These are phyloP conservation scores for Hipposideros armiger DNA, from an alignment of 2,113 vertebrate species.

Conservation along the genomic window DNA sequence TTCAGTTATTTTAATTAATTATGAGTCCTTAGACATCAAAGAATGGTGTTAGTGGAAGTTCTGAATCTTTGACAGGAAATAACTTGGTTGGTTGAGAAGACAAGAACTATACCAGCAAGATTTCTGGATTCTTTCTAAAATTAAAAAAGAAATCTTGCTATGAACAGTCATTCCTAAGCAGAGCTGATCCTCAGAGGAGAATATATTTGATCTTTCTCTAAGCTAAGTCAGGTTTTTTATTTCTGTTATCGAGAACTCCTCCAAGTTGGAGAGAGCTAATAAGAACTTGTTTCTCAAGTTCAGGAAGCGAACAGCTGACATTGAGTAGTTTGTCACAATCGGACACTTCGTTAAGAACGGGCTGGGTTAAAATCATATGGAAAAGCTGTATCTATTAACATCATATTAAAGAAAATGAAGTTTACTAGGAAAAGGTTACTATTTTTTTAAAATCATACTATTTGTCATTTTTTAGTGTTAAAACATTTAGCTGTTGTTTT, in stretches of 20 bases:
- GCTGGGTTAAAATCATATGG: background rate
- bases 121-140: slow-evolving; percentile 9
- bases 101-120: background rate
- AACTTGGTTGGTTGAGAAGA: background rate
- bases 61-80: background rate
- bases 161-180: background rate
- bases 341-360: background rate
- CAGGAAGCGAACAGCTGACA: background rate
- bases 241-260: background rate
- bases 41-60: background rate
- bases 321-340: background rate
- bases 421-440: background rate
- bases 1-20: slow-evolving; percentile 42
- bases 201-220: background rate
- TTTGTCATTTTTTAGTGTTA: background rate
- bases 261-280: background rate
- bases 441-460: background rate
- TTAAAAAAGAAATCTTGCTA: background rate
- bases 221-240: background rate
- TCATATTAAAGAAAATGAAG: background rate
- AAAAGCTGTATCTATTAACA: background rate
- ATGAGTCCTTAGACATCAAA: background rate
- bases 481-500: background rate
- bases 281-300: slow-evolving; percentile 8
- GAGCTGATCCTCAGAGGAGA: background rate